A percentile compares a stretch with the other conserved stretches of the same genome.
These are phyloP conservation scores for Leucoraja ocellata DNA, from an alignment of 2,797 vertebrate genomes.

Conservation along the genomic window DNA sequence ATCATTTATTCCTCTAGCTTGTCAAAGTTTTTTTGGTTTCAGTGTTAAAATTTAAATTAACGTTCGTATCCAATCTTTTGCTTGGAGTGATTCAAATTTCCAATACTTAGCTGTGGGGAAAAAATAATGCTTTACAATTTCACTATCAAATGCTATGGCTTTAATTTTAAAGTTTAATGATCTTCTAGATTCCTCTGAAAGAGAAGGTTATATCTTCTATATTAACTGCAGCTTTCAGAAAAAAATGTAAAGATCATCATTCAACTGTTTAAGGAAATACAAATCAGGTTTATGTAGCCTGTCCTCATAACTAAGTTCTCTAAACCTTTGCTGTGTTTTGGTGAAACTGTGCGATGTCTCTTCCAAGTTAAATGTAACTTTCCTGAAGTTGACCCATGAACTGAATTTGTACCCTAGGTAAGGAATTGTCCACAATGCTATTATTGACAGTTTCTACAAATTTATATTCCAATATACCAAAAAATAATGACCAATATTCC, in stretches of 20 bases:
- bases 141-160: background rate
- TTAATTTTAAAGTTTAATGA: background rate
- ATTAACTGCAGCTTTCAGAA: background rate
- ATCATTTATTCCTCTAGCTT: background rate
- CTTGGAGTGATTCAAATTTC: background rate
- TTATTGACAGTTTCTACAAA: background rate
- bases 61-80: background rate
- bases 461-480: background rate
- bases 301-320: background rate
- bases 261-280: background rate
- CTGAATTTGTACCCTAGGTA: background rate
- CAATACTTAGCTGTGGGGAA: background rate
- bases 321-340: background rate
- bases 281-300: background rate
- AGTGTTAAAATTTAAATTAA: background rate
- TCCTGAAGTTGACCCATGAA: background rate
- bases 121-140: background rate
- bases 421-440: too few species aligned
- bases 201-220: background rate
- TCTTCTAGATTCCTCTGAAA: background rate
- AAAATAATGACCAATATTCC: background rate
- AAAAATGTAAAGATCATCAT: background rate
- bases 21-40: background rate
- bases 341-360: background rate
- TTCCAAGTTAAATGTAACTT: background rate